Evolutionary conservation across 2,113 vertebrate genomes (phyloP).

Genomic region (Macaca nemestrina): DNA sequence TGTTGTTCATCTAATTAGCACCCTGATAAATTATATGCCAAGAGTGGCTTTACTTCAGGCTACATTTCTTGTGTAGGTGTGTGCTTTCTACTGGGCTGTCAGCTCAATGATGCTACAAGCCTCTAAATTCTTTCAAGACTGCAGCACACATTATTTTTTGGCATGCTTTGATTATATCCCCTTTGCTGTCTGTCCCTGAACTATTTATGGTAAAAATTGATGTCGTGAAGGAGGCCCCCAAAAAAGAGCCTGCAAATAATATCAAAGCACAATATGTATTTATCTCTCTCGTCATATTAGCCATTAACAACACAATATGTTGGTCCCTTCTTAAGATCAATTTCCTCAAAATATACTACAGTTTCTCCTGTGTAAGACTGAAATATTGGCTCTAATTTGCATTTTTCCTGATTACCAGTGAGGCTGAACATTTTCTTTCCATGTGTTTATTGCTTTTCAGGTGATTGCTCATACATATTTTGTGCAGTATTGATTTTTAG

Average conservation of each 20-base stretch:
- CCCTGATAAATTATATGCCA: slow-evolving; percentile 57
- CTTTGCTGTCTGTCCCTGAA: slow-evolving; percentile 66
- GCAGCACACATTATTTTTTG: slow-evolving; percentile 30
- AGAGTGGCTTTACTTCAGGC: slow-evolving; percentile 30
- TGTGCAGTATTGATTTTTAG: slow-evolving; percentile 70
- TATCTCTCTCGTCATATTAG: slow-evolving; percentile 64
- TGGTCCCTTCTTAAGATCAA: slow-evolving; percentile 65
- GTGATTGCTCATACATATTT: slow-evolving; percentile 66
- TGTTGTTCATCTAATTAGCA: slow-evolving; percentile 69
- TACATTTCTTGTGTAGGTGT: slow-evolving; percentile 61
- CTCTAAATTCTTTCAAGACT: slow-evolving; percentile 23
- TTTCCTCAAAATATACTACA: slow-evolving; percentile 61
- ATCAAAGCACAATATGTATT: slow-evolving; percentile 70
- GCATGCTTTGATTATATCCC: slow-evolving; percentile 61
- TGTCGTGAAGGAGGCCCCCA: slow-evolving; percentile 18
- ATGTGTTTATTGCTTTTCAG: slow-evolving; percentile 66
- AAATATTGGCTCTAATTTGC: slow-evolving; percentile 67
- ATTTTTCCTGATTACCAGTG: slow-evolving; percentile 70
- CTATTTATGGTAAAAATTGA: slow-evolving; percentile 73
- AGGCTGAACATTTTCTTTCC: slow-evolving; percentile 62
- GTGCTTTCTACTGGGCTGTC: slow-evolving; percentile 63
- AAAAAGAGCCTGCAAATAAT: slow-evolving; percentile 52
- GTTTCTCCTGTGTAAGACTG: slow-evolving; percentile 28
- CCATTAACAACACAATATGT: slow-evolving; percentile 66
- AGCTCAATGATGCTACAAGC: background rate